Percentiles rank a stretch among this genome's conserved stretches.
phyloP scores from a whole-genome alignment of 1,140 invertebrate species.

The Hyles vespertilio region DNA sequence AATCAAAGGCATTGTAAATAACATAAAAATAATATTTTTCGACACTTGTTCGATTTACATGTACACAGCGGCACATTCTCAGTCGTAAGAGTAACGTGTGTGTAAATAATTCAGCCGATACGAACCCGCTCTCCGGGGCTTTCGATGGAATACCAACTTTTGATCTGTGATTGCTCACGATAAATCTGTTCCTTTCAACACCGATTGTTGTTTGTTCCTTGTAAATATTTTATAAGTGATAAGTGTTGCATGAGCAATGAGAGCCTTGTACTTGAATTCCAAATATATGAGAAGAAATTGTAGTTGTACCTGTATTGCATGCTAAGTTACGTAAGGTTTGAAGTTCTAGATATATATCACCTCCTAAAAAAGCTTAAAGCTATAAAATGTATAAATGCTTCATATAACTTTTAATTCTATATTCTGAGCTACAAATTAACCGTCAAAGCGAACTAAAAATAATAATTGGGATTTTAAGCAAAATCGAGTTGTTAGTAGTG shows the following conservation, averaged over 20 bases:
- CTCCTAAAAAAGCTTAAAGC: too few species aligned
- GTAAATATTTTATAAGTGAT: constrained; percentile 19
- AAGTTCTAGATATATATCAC: too few species aligned
- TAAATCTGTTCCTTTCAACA: constrained; percentile 50
- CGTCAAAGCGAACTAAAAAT: too few species aligned
- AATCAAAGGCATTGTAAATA: not conserved
- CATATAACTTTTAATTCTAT: too few species aligned
- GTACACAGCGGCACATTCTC: constrained; percentile 15
- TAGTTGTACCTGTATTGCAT: too few species aligned
- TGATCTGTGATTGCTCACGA: constrained; percentile 64
- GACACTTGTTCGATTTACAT: constrained; percentile 3
- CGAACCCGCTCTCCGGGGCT: constrained; percentile 51
- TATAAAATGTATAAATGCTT: too few species aligned
- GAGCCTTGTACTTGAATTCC: too few species aligned
- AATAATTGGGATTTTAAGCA: too few species aligned
- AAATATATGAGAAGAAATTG: not conserved
- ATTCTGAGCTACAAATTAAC: too few species aligned
- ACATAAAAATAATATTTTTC: constrained; percentile 3
- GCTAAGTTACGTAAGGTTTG: too few species aligned
- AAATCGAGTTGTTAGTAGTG: too few species aligned
- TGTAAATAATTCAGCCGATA: constrained; percentile 66
- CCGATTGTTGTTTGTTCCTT: constrained; percentile 20
- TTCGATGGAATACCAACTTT: constrained; percentile 61
- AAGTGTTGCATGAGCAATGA: too few species aligned
- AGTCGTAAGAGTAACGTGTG: constrained; percentile 37